Conservation (phyloP, 2,888 invertebrate genomes). For the Parasteatoda lunata region DNA sequence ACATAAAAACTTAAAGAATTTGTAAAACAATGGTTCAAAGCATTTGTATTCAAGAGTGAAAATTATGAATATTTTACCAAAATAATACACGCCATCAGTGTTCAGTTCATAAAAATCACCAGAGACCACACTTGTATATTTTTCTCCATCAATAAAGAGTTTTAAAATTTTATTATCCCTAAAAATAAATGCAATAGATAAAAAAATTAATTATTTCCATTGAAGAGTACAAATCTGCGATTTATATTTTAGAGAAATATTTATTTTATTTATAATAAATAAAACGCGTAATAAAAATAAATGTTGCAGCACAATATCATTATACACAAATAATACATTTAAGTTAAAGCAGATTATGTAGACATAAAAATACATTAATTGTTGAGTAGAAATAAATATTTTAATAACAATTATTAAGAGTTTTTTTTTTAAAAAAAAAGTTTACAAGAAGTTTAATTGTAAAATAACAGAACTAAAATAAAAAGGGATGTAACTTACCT, state of each 20-base stretch:
- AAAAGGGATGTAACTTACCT: slow-evolving; percentile 31
- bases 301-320: no score
- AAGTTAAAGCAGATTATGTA: no score
- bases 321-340: no score
- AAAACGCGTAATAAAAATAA: neutral
- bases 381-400: no score
- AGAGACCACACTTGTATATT: slow-evolving; percentile 47
- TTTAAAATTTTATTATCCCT: slow-evolving; percentile 48
- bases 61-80: slow-evolving; percentile 30
- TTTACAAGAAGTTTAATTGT: no score
- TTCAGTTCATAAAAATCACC: slow-evolving; percentile 65
- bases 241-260: neutral
- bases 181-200: neutral
- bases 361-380: no score
- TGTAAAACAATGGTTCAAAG: no score
- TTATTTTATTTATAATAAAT: neutral
- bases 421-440: no score
- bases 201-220: neutral
- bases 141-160: slow-evolving; percentile 39
- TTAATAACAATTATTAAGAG: no score
- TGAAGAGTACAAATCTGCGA: neutral
- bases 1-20: no score
- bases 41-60: no score
- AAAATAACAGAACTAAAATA: no score
- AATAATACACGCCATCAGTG: slow-evolving; percentile 63